These are phyloP conservation scores for Therioaphis trifolii DNA, from an alignment of 2,888 invertebrate genomes.

Conservation along the genomic window DNA sequence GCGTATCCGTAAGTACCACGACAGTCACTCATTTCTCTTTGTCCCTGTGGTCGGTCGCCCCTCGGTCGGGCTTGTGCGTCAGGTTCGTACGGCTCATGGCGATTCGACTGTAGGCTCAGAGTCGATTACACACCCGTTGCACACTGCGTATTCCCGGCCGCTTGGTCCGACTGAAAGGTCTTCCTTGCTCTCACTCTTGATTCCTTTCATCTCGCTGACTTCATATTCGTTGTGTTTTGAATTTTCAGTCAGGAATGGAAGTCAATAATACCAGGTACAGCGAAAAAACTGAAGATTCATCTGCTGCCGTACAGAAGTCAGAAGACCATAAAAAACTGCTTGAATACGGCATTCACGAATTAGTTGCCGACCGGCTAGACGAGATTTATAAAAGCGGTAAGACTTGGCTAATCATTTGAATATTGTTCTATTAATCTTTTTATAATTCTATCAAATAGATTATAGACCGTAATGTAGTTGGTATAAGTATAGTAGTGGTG, in stretches of 20 bases:
- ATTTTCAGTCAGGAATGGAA: conserved; percentile 57
- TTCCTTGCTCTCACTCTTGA: neutral
- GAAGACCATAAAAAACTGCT: conserved; percentile 94
- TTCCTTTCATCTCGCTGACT: neutral
- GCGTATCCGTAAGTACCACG: conserved; percentile 10
- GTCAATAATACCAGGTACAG: conserved; percentile 67
- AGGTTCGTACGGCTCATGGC: too few relatives aligned
- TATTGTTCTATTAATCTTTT: too few relatives aligned
- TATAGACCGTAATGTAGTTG: too few relatives aligned
- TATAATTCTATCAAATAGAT: too few relatives aligned
- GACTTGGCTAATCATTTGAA: too few relatives aligned
- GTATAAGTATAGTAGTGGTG: too few relatives aligned
- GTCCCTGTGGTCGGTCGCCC: too few relatives aligned
- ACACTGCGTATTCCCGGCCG: neutral
- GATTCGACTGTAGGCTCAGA: neutral
- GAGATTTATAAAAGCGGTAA: conserved; percentile 95
- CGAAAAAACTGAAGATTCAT: conserved; percentile 74
- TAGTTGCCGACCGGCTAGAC: conserved; percentile 93
- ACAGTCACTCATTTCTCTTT: neutral
- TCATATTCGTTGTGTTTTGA: neutral
- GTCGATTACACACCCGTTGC: neutral
- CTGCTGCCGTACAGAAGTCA: conserved; percentile 77
- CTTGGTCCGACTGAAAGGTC: neutral
- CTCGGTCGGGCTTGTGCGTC: too few relatives aligned
- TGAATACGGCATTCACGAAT: conserved; percentile 95